These are phyloP conservation scores for Apoda limacodes DNA, from an alignment of 2,888 invertebrate species.

Conservation along the genomic window DNA sequence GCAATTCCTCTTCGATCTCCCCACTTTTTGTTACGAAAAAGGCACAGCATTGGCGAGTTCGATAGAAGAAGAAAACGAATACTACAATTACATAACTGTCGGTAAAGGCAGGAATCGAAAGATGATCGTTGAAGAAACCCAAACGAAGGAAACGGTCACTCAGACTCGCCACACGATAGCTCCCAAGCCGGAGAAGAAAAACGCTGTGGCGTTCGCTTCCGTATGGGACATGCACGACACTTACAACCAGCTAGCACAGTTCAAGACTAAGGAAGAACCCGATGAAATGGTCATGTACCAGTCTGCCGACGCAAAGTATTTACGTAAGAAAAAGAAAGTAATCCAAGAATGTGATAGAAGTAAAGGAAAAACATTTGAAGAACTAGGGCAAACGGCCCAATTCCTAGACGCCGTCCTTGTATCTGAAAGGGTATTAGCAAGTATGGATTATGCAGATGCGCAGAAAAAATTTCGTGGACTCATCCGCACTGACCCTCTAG, in stretches of 20 bases:
- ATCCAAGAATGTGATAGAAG: conserved; percentile 6
- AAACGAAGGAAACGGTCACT: conserved; percentile 71
- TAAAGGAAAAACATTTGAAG: conserved; percentile 34
- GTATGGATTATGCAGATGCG: conserved; percentile 72
- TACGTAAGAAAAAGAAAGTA: conserved; percentile 38
- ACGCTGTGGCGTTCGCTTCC: conserved; percentile 75
- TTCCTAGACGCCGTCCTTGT: conserved; percentile 75
- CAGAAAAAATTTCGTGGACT: conserved; percentile 80
- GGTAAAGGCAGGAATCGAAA: conserved; percentile 78
- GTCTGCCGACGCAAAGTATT: conserved; percentile 36
- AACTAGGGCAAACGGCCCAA: conserved; percentile 33
- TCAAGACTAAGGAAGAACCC: conserved; percentile 32
- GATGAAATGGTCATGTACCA: conserved; percentile 62
- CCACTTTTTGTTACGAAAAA: conserved; percentile 72
- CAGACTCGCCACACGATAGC: conserved; percentile 76
- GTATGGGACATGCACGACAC: conserved; percentile 85
- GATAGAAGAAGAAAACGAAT: conserved; percentile 73
- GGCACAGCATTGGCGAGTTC: conserved; percentile 67
- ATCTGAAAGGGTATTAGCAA: conserved; percentile 78
- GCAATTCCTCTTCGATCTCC: conserved; percentile 72
- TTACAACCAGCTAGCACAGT: conserved; percentile 56
- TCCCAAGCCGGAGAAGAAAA: conserved; percentile 59
- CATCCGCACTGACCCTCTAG: conserved; percentile 69
- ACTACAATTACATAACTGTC: conserved; percentile 74
- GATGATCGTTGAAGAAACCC: conserved; percentile 75